phyloP scores from a whole-genome alignment of 2,113 vertebrate species.

The Odontesthes bonariensis region DNA sequence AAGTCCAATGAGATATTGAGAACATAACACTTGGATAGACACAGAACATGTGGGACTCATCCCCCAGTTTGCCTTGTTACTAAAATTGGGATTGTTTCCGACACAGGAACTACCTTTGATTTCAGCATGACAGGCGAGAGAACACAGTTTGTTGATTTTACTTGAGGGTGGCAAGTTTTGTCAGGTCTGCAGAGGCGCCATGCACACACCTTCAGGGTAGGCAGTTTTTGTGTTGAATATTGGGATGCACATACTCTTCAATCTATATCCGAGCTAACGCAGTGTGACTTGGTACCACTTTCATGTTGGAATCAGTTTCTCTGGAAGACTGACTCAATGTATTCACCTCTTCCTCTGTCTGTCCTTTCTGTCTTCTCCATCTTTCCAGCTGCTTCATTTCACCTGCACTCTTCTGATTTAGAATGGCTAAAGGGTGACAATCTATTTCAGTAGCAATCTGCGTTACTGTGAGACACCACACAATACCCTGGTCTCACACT shows the following conservation, averaged over 20 bases:
- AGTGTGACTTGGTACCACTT: slow-evolving; percentile 61
- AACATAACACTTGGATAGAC: not conserved
- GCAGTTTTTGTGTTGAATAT: slow-evolving; percentile 39
- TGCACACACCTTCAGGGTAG: slow-evolving; percentile 33
- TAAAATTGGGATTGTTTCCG: slow-evolving; percentile 37
- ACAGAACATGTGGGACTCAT: not conserved
- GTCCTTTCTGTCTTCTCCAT: slow-evolving; percentile 37
- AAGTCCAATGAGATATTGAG: not conserved
- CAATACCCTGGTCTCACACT: slow-evolving; percentile 16
- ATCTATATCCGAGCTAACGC: slow-evolving; percentile 51
- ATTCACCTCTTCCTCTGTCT: slow-evolving; percentile 1
- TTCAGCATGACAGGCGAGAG: slow-evolving; percentile 47
- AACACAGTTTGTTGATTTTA: slow-evolving; percentile 50
- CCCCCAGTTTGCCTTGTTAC: slow-evolving; percentile 14
- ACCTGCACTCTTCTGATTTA: slow-evolving; percentile 6
- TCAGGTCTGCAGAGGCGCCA: slow-evolving; percentile 29
- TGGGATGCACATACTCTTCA: slow-evolving; percentile 43
- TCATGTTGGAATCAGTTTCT: slow-evolving; percentile 71
- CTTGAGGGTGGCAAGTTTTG: slow-evolving; percentile 39
- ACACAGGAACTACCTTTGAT: slow-evolving; percentile 63
- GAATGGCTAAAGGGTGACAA: slow-evolving; percentile 14
- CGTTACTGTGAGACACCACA: slow-evolving; percentile 24
- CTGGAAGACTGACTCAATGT: slow-evolving; percentile 36
- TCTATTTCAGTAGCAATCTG: slow-evolving; percentile 34
- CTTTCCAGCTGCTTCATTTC: slow-evolving; percentile 43